Evolutionary conservation across 2,113 vertebrate genomes (phyloP), one percentile per base, ranked within the genome.

Genomic region (Colius striatus): DNA sequence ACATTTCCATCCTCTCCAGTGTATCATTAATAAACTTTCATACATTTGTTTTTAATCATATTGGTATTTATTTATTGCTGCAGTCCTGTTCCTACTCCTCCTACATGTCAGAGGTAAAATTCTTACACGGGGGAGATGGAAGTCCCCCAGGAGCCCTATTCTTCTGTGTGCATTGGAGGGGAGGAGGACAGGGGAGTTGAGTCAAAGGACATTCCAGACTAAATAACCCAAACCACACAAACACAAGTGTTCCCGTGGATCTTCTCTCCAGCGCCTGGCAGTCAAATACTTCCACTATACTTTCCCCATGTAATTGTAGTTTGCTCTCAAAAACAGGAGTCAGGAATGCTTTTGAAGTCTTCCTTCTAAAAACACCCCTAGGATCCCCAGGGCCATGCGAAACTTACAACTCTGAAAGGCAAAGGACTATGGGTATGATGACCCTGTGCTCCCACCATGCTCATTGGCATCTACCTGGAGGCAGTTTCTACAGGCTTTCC

Each of bases 41-140:
- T 82, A 81, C 80, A 89, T 97, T 97, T 96, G 95, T 92, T 96
- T 93, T 94, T 84, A 94, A 93, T 96, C 86, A 81, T 2, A 1
- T 10, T 50, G 79, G 70, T 94, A 88, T 94, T 94, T 94, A 91
- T 95, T 95, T 93, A 90, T 94, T 96, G 53, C 88, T 83, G 43
- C 30, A 92, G 67, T 60, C 45, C 75, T 63, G 53, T 85, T 92
- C 57, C 61, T 86, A 63, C 72, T 94, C 55, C 63, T 94, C 48
- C 71, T 77, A 81, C 25, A 25, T 91, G 92, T 94, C 88, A 96
- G 63, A 96, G 30, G 51, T 60, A 93, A 92, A 93, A 84, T 90
- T 90, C 67, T 74, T 90, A 55, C 51, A 30, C 11, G n/a, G 55
- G 72, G 75, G 41, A 90, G 89, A 53, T 91, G 58, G 85, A 96